Conservation (phyloP, 2,888 invertebrate species). For the Sclerodermus sp. region DNA sequence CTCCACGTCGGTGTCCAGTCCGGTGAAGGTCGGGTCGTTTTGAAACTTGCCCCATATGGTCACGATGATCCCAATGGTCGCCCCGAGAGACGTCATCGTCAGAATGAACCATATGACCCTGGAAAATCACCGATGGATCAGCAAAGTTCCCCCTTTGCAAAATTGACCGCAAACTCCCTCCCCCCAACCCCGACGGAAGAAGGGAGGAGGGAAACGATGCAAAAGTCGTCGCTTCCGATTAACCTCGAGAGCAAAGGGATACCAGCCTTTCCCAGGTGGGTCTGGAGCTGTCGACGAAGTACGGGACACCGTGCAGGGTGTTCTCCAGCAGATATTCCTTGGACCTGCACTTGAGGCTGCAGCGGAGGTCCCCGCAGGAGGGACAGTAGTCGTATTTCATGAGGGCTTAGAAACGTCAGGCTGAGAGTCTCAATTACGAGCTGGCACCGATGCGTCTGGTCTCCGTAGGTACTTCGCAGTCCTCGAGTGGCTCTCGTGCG, state of each 20-base stretch:
- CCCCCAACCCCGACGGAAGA: too few species aligned
- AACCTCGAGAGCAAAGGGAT: too few species aligned
- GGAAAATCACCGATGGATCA: constrained; percentile 14
- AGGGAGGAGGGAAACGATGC: not conserved
- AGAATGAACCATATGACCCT: constrained; percentile 83
- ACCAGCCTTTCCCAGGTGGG: constrained; percentile 75
- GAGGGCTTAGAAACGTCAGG: too few species aligned
- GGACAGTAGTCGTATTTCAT: constrained; percentile 33
- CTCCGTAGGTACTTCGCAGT: too few species aligned
- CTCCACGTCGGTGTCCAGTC: constrained; percentile 60
- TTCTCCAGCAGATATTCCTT: constrained; percentile 41
- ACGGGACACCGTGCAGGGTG: constrained; percentile 75
- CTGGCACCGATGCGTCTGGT: too few species aligned
- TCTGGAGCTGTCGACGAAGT: constrained; percentile 74
- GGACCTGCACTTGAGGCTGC: constrained; percentile 31
- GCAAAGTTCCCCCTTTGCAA: not conserved
- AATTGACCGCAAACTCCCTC: not conserved
- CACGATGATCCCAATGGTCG: constrained; percentile 74
- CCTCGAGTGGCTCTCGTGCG: too few species aligned
- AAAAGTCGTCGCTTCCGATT: not conserved
- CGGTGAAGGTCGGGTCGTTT: constrained; percentile 79
- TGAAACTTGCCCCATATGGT: constrained; percentile 83
- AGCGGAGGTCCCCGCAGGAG: constrained; percentile 15
- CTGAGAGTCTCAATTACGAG: too few species aligned
- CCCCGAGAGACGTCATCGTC: constrained; percentile 69